Percentiles rank a stretch among this genome's conserved stretches.
Evolutionary conservation across 2,888 invertebrate genomes (phyloP).

Genomic region (Dicyrtoma fusca): DNA sequence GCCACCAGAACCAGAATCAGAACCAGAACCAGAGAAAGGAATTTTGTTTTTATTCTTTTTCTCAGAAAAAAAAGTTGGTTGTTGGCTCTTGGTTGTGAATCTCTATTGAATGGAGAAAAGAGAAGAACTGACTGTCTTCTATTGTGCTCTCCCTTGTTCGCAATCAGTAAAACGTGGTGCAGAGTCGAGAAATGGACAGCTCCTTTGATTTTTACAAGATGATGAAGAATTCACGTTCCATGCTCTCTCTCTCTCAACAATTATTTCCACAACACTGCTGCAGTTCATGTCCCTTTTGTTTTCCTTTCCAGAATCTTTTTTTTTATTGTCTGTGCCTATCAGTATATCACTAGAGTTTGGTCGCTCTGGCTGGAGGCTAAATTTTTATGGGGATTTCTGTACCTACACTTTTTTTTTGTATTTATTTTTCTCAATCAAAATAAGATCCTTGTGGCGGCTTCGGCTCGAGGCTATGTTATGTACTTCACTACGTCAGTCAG

Average conservation of each 20-base stretch:
- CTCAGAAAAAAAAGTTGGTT: not conserved
- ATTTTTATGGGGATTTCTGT: too few relatives aligned
- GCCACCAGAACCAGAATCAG: too few relatives aligned
- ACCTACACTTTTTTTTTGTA: too few relatives aligned
- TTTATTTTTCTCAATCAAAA: too few relatives aligned
- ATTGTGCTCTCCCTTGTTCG: not conserved
- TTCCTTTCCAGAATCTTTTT: not conserved
- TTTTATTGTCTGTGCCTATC: too few relatives aligned
- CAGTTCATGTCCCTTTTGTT: not conserved
- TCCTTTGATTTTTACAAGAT: constrained; percentile 1
- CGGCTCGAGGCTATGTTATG: too few relatives aligned
- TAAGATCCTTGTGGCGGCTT: too few relatives aligned
- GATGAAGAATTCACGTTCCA: constrained; percentile 1
- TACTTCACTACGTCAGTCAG: too few relatives aligned
- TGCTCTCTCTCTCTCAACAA: not conserved
- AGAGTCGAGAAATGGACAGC: constrained; percentile 5
- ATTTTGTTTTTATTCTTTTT: not conserved
- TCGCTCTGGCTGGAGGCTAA: too few relatives aligned
- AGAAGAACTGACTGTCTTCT: constrained; percentile 14
- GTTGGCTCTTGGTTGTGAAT: too few relatives aligned
- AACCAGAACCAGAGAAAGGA: too few relatives aligned
- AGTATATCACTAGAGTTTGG: too few relatives aligned
- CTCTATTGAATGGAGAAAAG: not conserved
- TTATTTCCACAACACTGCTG: constrained; percentile 4
- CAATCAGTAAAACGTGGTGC: constrained; percentile 9